phyloP scores from a whole-genome alignment of 2,797 vertebrate species.

The Epinephelus coioides region DNA sequence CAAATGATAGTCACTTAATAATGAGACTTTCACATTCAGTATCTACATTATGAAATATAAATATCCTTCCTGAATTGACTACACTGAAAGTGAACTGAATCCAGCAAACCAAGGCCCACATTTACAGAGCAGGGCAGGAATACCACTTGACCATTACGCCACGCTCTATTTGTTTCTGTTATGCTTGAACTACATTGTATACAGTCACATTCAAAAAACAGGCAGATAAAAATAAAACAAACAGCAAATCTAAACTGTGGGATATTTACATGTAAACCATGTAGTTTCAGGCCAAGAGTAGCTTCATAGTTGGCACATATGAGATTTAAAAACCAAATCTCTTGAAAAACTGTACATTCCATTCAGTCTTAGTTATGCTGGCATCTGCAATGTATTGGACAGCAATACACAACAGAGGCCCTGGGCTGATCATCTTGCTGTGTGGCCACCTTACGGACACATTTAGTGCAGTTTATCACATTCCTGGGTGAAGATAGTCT shows the following conservation, averaged over 20 bases:
- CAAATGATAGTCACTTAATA: slow-evolving; percentile 40
- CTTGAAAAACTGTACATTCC: slow-evolving; percentile 72
- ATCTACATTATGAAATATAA: slow-evolving; percentile 47
- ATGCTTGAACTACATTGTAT: slow-evolving; percentile 45
- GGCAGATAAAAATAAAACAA: slow-evolving; percentile 37
- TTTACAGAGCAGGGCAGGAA: slow-evolving; percentile 55
- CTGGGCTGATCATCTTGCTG: slow-evolving; percentile 19
- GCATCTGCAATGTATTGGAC: slow-evolving; percentile 28
- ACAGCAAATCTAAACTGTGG: slow-evolving; percentile 46
- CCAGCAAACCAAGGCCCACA: slow-evolving; percentile 39
- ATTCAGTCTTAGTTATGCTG: slow-evolving; percentile 40
- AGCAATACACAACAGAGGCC: slow-evolving; percentile 30
- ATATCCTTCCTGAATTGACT: slow-evolving; percentile 28
- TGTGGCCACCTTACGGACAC: background rate
- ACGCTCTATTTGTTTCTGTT: slow-evolving; percentile 38
- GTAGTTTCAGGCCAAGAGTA: slow-evolving; percentile 63
- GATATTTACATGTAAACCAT: slow-evolving; percentile 80
- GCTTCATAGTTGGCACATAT: slow-evolving; percentile 86
- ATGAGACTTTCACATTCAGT: slow-evolving; percentile 45
- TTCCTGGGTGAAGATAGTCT: slow-evolving; percentile 13
- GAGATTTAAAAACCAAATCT: slow-evolving; percentile 64
- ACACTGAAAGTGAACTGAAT: slow-evolving; percentile 34
- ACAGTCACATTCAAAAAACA: slow-evolving; percentile 46
- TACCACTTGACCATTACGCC: slow-evolving; percentile 38
- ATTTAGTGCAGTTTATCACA: slow-evolving; percentile 46